phyloP scores from a whole-genome alignment of 2,797 vertebrate species.

The Takifugu rubripes region DNA sequence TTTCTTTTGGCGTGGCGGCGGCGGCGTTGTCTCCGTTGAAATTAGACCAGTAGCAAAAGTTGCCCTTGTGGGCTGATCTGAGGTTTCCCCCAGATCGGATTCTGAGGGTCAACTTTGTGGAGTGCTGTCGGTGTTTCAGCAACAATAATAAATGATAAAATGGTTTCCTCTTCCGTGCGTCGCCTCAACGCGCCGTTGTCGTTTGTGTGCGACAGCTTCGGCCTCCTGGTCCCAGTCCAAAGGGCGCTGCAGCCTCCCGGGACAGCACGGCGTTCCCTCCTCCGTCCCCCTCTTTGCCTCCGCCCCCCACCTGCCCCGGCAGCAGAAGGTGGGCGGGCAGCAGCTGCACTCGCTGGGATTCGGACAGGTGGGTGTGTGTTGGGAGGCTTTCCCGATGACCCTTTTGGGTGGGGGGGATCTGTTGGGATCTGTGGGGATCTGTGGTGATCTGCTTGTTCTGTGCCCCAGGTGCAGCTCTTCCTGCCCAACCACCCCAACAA shows the following conservation, averaged over 20 bases:
- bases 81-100: slow-evolving; percentile 22
- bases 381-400: no score
- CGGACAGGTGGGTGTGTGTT: slow-evolving; percentile 81
- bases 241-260: slow-evolving; percentile 80
- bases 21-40: slow-evolving; percentile 35
- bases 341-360: slow-evolving; percentile 84
- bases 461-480: slow-evolving; percentile 85
- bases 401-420: no score
- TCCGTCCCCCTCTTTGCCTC: slow-evolving; percentile 75
- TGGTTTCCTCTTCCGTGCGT: no score
- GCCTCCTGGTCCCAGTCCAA: slow-evolving; percentile 87
- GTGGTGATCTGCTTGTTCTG: neutral
- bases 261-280: slow-evolving; percentile 78
- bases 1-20: slow-evolving; percentile 36
- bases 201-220: slow-evolving; percentile 59
- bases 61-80: slow-evolving; percentile 37
- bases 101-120: neutral
- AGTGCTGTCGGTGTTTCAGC: slow-evolving; percentile 21
- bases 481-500: slow-evolving; percentile 79
- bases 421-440: no score
- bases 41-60: slow-evolving; percentile 26
- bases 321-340: slow-evolving; percentile 79
- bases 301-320: slow-evolving; percentile 74
- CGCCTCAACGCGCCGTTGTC: no score
- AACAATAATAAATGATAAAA: no score